These are phyloP conservation scores for Ephialtes manifestator DNA, from an alignment of 2,888 invertebrate species.

Conservation along the genomic window DNA sequence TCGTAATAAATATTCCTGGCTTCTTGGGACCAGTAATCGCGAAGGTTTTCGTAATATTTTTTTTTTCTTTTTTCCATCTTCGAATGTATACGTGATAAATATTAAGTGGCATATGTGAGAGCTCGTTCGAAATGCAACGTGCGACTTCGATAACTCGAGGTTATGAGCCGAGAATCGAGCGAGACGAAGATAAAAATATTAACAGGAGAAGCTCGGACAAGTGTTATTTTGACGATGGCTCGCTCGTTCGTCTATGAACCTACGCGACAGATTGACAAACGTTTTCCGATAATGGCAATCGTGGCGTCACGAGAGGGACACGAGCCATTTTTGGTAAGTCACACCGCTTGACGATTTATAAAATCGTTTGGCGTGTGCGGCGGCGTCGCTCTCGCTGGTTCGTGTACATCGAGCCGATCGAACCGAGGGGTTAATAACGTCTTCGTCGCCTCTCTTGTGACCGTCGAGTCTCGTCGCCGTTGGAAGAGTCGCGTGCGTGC, in stretches of 20 bases:
- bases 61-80: slow-evolving; percentile 53
- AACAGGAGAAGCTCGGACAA: slow-evolving; percentile 40
- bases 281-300: slow-evolving; percentile 69
- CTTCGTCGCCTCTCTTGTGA: slow-evolving; percentile 18
- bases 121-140: slow-evolving; percentile 62
- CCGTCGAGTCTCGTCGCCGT: slow-evolving; percentile 36
- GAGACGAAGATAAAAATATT: slow-evolving; percentile 27
- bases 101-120: slow-evolving; percentile 57
- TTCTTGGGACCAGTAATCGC: slow-evolving; percentile 18
- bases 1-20: slow-evolving; percentile 50
- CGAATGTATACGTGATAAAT: slow-evolving; percentile 58
- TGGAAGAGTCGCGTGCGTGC: slow-evolving; percentile 67
- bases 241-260: slow-evolving; percentile 14
- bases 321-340: slow-evolving; percentile 79
- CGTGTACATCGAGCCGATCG: slow-evolving; percentile 6
- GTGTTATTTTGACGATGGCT: slow-evolving; percentile 43
- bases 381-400: not conserved
- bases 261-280: slow-evolving; percentile 74
- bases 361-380: slow-evolving; percentile 15
- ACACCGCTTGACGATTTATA: slow-evolving; percentile 6
- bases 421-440: slow-evolving; percentile 58
- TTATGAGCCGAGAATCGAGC: slow-evolving; percentile 61
- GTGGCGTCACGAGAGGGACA: slow-evolving; percentile 77
- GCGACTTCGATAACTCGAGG: slow-evolving; percentile 66
- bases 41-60: slow-evolving; percentile 46